phyloP scores from a whole-genome alignment of 2,797 vertebrate species.

The Serranus cabrilla region DNA sequence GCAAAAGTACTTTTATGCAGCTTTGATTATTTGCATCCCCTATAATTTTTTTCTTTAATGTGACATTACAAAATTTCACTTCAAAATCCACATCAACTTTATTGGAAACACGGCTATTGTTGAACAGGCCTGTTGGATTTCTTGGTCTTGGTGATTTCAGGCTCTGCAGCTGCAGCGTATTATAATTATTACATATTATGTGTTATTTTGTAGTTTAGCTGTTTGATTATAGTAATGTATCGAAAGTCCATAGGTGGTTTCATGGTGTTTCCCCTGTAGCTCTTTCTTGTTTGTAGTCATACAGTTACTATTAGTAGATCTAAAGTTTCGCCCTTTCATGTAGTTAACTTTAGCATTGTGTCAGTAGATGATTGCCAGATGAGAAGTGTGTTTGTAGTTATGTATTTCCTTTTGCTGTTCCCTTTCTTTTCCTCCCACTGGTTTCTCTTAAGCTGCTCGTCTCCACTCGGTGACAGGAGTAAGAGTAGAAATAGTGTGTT shows the following conservation, averaged over 20 bases:
- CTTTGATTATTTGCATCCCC: too few relatives aligned
- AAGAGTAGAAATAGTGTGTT: constrained; percentile 1
- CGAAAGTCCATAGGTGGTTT: background rate
- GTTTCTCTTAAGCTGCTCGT: background rate
- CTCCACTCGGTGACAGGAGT: background rate
- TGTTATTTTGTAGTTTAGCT: constrained; percentile 48
- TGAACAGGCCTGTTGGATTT: too few relatives aligned
- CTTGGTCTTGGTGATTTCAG: background rate
- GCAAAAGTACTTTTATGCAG: too few relatives aligned
- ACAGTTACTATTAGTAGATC: background rate
- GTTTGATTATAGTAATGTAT: background rate
- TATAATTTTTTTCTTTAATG: too few relatives aligned
- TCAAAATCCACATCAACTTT: too few relatives aligned
- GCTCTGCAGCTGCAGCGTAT: constrained; percentile 20
- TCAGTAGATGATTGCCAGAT: background rate
- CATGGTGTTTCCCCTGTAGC: background rate
- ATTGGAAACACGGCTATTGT: too few relatives aligned
- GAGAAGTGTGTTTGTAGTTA: background rate
- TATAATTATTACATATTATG: constrained; percentile 38
- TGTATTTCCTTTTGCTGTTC: background rate
- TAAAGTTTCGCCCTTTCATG: background rate
- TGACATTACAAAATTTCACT: too few relatives aligned
- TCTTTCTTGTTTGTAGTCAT: background rate
- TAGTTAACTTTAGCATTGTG: background rate
- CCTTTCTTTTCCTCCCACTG: background rate